phyloP scores from a whole-genome alignment of 1,140 invertebrate species.

The Bombus breviceps region DNA sequence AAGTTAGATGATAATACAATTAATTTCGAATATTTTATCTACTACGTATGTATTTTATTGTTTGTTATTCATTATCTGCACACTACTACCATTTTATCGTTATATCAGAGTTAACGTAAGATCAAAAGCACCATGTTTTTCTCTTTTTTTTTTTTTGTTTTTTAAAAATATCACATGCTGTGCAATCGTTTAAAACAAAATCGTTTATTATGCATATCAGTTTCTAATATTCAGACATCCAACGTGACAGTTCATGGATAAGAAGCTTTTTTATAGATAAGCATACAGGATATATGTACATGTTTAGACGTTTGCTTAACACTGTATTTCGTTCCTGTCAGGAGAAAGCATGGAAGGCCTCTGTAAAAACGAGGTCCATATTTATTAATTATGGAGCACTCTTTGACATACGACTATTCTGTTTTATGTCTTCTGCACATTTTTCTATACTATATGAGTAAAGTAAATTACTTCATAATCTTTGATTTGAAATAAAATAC shows the following conservation, averaged over 20 bases:
- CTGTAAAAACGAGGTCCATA: slow-evolving; percentile 50
- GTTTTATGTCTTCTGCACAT: neutral
- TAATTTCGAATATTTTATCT: slow-evolving; percentile 2
- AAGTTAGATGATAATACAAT: slow-evolving; percentile 20
- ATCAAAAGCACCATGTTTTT: slow-evolving; percentile 49
- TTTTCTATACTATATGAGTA: slow-evolving; percentile 8
- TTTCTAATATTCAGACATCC: slow-evolving; percentile 44
- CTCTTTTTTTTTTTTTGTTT: neutral
- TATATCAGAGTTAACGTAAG: slow-evolving; percentile 20
- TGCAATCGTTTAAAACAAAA: slow-evolving; percentile 47
- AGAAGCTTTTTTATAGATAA: slow-evolving; percentile 18
- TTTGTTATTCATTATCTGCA: slow-evolving; percentile 35
- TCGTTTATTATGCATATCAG: slow-evolving; percentile 47
- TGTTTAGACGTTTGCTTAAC: slow-evolving; percentile 12
- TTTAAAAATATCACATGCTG: slow-evolving; percentile 32
- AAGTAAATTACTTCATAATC: slow-evolving; percentile 16
- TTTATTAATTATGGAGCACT: slow-evolving; percentile 50
- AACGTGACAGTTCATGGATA: slow-evolving; percentile 15
- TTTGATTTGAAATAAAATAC: slow-evolving; percentile 30
- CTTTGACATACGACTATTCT: slow-evolving; percentile 23
- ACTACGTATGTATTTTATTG: slow-evolving; percentile 21
- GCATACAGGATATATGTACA: slow-evolving; percentile 23
- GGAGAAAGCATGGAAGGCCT: slow-evolving; percentile 45
- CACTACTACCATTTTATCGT: slow-evolving; percentile 19
- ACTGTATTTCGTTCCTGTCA: slow-evolving; percentile 25